A percentile compares a stretch with the other conserved stretches of the same genome.
Conservation (phyloP, 2,797 vertebrate species). For the Onychomys torridus region DNA sequence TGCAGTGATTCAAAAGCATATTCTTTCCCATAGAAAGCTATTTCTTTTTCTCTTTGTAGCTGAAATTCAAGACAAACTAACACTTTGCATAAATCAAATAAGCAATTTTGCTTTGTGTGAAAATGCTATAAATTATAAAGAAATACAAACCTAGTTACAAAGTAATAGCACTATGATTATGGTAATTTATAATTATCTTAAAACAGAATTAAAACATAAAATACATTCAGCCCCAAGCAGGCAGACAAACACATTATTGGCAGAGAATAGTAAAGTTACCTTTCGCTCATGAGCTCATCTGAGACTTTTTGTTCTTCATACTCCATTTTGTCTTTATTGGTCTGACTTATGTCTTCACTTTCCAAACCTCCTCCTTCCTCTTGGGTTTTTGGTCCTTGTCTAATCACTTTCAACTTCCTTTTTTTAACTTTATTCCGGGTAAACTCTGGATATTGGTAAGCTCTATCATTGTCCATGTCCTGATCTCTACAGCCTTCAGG, state of each 20-base stretch:
- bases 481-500: constrained; percentile 88
- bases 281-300: constrained; percentile 99
- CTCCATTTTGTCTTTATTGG: constrained; percentile 97
- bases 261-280: constrained; percentile 90
- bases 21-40: constrained; percentile 55
- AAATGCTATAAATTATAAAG: constrained; percentile 53
- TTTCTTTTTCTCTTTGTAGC: constrained; percentile 42
- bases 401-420: constrained; percentile 91
- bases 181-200: constrained; percentile 44
- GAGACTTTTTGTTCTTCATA: constrained; percentile 96
- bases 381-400: constrained; percentile 90
- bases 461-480: constrained; percentile 88
- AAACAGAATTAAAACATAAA: constrained; percentile 57
- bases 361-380: constrained; percentile 98
- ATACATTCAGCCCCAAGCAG: background rate
- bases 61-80: constrained; percentile 70
- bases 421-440: constrained; percentile 95
- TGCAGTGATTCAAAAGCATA: background rate
- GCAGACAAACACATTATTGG: constrained; percentile 9
- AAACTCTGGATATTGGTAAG: constrained; percentile 87
- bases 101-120: constrained; percentile 58
- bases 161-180: background rate
- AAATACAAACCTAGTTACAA: constrained; percentile 11
- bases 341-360: constrained; percentile 91
- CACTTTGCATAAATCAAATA: constrained; percentile 58